A percentile compares a stretch with the other conserved stretches of the same genome.
Evolutionary conservation across 2,113 vertebrate species (phyloP).

Genomic region (Glaucidium brasilianum): DNA sequence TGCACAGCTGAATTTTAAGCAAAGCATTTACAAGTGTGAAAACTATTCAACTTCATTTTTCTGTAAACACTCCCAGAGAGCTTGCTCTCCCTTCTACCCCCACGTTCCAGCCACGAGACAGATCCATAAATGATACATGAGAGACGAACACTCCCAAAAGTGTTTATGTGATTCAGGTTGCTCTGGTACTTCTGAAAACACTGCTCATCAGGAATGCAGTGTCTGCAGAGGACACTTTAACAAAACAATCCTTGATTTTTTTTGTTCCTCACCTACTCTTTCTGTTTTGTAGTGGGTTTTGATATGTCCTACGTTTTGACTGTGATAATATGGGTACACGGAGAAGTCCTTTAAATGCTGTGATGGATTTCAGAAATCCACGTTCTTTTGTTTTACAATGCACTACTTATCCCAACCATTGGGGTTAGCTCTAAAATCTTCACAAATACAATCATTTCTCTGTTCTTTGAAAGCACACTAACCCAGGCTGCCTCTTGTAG

Average conservation of each 20-base stretch:
- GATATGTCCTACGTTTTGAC: neutral
- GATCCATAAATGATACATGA: neutral
- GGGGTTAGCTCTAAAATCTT: neutral
- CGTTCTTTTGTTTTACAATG: neutral
- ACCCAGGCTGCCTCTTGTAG: neutral
- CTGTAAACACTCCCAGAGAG: neutral
- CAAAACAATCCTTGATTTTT: neutral
- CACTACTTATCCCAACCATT: neutral
- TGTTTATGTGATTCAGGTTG: neutral
- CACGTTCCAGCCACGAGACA: neutral
- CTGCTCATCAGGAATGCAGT: neutral
- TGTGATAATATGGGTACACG: neutral
- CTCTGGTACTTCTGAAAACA: neutral
- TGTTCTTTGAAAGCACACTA: neutral
- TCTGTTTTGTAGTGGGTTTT: neutral
- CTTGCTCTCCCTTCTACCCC: neutral
- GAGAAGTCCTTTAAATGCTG: neutral
- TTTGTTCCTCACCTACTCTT: neutral
- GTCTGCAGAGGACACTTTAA: neutral
- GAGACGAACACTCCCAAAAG: neutral
- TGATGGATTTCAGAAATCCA: neutral
- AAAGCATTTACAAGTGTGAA: neutral
- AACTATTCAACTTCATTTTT: neutral
- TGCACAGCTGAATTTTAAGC: neutral
- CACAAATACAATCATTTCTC: neutral